A percentile compares a stretch with the other conserved stretches of the same genome.
These are phyloP conservation scores for Naso thynnoides DNA, from an alignment of 2,797 vertebrate species.

Conservation along the genomic window DNA sequence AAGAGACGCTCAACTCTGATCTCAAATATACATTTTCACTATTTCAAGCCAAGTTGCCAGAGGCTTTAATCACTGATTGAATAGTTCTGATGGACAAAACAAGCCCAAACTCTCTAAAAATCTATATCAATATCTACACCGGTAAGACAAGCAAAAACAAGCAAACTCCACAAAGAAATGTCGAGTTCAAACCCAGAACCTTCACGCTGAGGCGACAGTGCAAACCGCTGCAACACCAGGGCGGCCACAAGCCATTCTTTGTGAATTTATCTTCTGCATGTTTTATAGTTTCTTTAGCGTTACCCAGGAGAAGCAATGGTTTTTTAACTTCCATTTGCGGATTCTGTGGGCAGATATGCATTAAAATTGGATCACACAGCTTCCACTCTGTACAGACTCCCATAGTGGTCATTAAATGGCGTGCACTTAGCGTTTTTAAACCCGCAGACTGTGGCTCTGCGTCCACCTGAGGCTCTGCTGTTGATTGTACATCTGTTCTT, in stretches of 20 bases:
- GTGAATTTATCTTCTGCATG: background rate
- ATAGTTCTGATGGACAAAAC: background rate
- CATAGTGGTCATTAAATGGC: background rate
- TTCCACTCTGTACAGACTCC: background rate
- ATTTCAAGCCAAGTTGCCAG: too few relatives aligned
- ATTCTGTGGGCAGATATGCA: background rate
- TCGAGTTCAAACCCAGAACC: too few relatives aligned
- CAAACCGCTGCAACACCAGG: too few relatives aligned
- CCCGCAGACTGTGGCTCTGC: background rate
- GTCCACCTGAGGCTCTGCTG: constrained; percentile 1
- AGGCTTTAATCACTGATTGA: background rate
- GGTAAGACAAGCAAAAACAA: too few relatives aligned
- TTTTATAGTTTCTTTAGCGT: background rate
- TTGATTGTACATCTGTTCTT: constrained; percentile 11
- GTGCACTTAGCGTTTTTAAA: background rate
- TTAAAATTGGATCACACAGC: background rate
- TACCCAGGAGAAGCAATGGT: background rate
- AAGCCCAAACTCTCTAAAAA: background rate
- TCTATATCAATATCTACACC: too few relatives aligned
- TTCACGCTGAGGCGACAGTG: too few relatives aligned
- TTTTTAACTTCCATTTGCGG: background rate
- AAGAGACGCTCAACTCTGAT: too few relatives aligned
- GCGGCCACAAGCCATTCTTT: too few relatives aligned
- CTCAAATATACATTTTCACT: too few relatives aligned
- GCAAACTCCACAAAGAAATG: too few relatives aligned